Evolutionary conservation across 2,888 invertebrate genomes (phyloP), one percentile per base, ranked within the genome.

Genomic region (Ephialtes manifestator): DNA sequence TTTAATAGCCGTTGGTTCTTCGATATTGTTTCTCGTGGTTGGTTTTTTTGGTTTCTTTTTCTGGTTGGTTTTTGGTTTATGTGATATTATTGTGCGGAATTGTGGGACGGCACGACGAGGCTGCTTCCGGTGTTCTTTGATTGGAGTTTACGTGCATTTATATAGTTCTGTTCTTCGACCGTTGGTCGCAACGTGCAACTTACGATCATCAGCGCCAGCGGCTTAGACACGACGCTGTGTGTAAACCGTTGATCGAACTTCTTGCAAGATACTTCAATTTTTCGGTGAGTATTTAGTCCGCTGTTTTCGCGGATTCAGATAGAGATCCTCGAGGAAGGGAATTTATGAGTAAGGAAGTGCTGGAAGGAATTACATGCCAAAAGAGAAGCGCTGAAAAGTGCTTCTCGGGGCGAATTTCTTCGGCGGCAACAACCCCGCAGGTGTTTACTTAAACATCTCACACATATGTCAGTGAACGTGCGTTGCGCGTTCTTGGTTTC

Each of bases 151-250:
- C 28, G 55, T 43, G 20, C n/a, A 63, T 1, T 72, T 55, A n/a
- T 20, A 39, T 53, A 35, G 63, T 63, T 55, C 4, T 31, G 20
- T 53, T 39, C 4, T 35, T 72, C 55, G 39, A 11, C 79, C n/a
- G 51, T 39, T 39, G 58, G 86, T 75, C 84, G 87, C 82, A 81
- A 77, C 85, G 86, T 84, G 85, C 83, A 85, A 79, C 83, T 81
- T 83, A 39, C 78, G 84, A 46, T 4, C 74, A 60, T 5, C 74
- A 31, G 58, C 58, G 46, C 43, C 20, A 20, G 5, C 35, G 79
- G 68, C 53, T 18, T 18, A 10, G 43, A 43, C 24, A 20, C 18
- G 39, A 18, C 60, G 46, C 43, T 13, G 24, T 15, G n/a, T 39
- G 24, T 4, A 75, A 55, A 13, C 55, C 81, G 74, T 78, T 81